Evolutionary conservation across 1,140 invertebrate genomes (phyloP).

Genomic region (Gonatopus flavifemur): DNA sequence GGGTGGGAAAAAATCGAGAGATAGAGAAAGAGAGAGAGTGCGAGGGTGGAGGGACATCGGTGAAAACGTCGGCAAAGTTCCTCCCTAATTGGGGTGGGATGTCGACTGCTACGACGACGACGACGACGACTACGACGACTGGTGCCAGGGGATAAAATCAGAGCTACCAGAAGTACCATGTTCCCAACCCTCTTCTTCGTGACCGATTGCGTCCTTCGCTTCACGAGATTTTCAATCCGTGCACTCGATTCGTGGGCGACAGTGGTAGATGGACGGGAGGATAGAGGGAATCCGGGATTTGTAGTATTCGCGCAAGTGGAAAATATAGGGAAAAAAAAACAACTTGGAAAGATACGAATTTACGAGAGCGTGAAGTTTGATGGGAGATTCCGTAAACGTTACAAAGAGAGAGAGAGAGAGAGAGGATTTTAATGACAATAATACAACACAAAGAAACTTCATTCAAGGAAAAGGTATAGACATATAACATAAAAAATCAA

Average conservation of each 20-base stretch:
- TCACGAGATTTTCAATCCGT: constrained; percentile 33
- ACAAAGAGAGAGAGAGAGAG: no score
- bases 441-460: no score
- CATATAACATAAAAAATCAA: no score
- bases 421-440: no score
- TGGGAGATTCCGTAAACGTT: no score
- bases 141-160: constrained; percentile 31
- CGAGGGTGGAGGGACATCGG: not conserved
- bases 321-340: no score
- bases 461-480: no score
- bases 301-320: no score
- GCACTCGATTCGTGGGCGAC: constrained; percentile 7
- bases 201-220: constrained; percentile 33
- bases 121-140: constrained; percentile 8
- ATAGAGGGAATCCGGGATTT: no score
- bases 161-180: constrained; percentile 26
- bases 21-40: constrained; percentile 17
- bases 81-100: constrained; percentile 38
- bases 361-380: no score
- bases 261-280: no score
- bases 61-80: constrained; percentile 30
- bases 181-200: constrained; percentile 35
- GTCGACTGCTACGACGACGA: constrained; percentile 19
- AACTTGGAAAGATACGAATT: no score
- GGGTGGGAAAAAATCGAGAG: constrained; percentile 21